Evolutionary conservation across 2,113 vertebrate species (phyloP).

Genomic region (Nannobrachium achirus): DNA sequence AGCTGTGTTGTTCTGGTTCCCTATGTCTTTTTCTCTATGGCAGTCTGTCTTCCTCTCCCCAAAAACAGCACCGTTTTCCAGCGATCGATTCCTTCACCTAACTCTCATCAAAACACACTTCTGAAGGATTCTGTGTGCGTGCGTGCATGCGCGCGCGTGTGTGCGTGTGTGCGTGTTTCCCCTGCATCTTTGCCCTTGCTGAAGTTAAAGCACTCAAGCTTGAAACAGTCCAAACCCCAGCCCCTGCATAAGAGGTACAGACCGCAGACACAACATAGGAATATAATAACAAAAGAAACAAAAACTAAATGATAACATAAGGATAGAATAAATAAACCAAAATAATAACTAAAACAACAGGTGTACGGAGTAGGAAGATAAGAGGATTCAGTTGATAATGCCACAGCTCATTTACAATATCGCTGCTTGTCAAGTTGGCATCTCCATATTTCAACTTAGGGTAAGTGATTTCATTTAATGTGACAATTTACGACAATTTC

Average conservation of each 20-base stretch:
- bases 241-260: conserved; percentile 46
- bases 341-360: too few species aligned
- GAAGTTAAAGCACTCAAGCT: conserved; percentile 54
- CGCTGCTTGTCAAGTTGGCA: too few species aligned
- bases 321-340: too few species aligned
- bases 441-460: too few species aligned
- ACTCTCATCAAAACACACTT: conserved; percentile 40
- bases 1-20: conserved; percentile 9
- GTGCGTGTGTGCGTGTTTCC: conserved; percentile 18
- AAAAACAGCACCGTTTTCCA: conserved; percentile 6
- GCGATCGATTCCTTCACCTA: conserved; percentile 13
- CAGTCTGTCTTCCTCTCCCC: too few species aligned
- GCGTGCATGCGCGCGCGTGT: background rate
- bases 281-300: too few species aligned
- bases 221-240: conserved; percentile 61
- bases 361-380: too few species aligned
- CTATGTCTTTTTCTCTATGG: background rate
- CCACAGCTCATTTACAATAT: too few species aligned
- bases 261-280: conserved; percentile 62
- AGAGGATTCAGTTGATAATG: too few species aligned
- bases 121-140: conserved; percentile 39
- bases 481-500: too few species aligned
- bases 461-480: too few species aligned
- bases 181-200: conserved; percentile 45
- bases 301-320: too few species aligned